Base-by-base conservation (phyloP, 2,113 vertebrate species). In the Siniperca chuatsi region DNA sequence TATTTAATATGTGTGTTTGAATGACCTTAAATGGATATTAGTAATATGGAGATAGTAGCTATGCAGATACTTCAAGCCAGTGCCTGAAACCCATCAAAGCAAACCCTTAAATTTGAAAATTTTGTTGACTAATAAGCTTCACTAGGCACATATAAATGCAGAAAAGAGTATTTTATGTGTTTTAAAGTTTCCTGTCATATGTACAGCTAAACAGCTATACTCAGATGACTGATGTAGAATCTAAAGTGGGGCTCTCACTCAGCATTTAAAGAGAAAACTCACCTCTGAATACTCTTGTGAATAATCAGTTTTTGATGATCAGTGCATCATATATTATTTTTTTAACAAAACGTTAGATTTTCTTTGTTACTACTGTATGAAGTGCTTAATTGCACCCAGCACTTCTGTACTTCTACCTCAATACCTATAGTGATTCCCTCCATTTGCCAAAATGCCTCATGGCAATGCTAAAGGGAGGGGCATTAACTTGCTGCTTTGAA, bases 11-110 rank as follows among this genome's bases (percentile, higher is more conserved):
- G 50, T 48, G 13, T 58, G n/a, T 33, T 13, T 66, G 9, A n/a
- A 70, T 61, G 42, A 4, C 62, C 29, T 58, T 81, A 48, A 25
- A 35, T 75, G 40, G 40, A 4, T 58, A 73, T 25, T 65, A 55
- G 33, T 29, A 29, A 23, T 23, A 35, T 5, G 6, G 44, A 35
- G 42, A 75, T 37, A 35, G 12, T 12, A 70, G 16, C 20, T 46
- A 16, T 0, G 1, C 21, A 58, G n/a, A 48, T 11, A 35, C 25
- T 61, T 74, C 7, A 40, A 40, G 35, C 21, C 23, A 40, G 13
- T 25, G 54, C 35, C 35, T 25, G 23, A 46, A 75, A 61, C 40
- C 15, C n/a, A 46, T 74, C 25, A 61, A 69, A 69, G 15, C 3
- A 29, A 48, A 75, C 57, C 72, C n/a, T 62, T 18, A 60, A 60